These are phyloP conservation scores for Pelecanoides urinatrix DNA, from an alignment of 2,113 vertebrate genomes.

Conservation along the genomic window DNA sequence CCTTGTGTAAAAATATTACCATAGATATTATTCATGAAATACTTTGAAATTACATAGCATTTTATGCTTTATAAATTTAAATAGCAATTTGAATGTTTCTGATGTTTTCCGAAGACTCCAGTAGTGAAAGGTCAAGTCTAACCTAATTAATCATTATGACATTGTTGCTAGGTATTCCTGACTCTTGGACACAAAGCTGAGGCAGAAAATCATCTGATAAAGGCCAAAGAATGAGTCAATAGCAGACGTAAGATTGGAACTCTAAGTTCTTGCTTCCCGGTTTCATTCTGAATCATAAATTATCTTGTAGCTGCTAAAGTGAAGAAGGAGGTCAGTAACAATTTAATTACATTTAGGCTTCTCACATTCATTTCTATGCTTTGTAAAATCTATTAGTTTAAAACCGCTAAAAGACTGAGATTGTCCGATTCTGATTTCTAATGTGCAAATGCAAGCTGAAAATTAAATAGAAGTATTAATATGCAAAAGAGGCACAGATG, in stretches of 20 bases:
- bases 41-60: not conserved
- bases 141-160: not conserved
- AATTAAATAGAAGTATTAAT: not conserved
- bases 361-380: not conserved
- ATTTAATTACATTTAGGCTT: not conserved
- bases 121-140: not conserved
- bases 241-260: not conserved
- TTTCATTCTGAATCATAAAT: constrained; percentile 24
- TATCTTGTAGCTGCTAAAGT: not conserved
- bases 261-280: not conserved
- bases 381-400: not conserved
- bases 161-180: not conserved
- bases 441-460: not conserved
- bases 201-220: not conserved
- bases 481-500: not conserved
- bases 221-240: constrained; percentile 32
- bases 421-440: not conserved
- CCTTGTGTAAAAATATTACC: not conserved
- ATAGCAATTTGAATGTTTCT: not conserved
- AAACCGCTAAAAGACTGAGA: not conserved
- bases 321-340: not conserved
- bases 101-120: not conserved
- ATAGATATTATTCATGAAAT: not conserved
- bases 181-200: not conserved
- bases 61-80: not conserved